Base-by-base conservation (phyloP, 2,888 invertebrate species). In the Cantharis rufa region DNA sequence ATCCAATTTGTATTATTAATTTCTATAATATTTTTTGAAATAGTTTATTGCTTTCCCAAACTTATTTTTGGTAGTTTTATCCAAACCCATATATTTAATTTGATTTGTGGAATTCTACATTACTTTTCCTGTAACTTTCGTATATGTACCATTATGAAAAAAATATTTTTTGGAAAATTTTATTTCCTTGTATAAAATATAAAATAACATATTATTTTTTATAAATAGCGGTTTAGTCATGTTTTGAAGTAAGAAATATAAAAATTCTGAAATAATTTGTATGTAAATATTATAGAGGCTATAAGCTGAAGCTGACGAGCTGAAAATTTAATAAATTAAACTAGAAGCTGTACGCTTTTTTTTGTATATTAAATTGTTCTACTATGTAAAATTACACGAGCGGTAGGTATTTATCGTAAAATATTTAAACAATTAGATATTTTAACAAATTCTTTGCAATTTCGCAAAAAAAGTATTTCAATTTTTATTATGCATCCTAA, bases 401-500 rank as follows among this genome's bases (percentile, higher is more conserved):
- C 48, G 48, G 48, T 48, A 48, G 48, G 48, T 76, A 75, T 69
- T 71, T 72, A 72, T 72, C 69, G 61, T 72, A 62, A 48, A 77
- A 77, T 75, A 69, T 71, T 32, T 73, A 76, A 79, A 79, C 73
- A 77, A 74, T 77, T 78, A 78, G 71, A 77, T 73, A 73, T 66
- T 63, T 48, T 61, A 77, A 77, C 77, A 77, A 77, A 72, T 66
- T 66, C 28, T 62, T 62, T 64, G 66, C 70, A 64, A 77, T 70
- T 48, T 66, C 69, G 69, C 76, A 70, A 76, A 48, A 48, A 48
- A 76, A 76, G 63, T 66, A 69, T 72, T 70, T 68, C 76, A 69
- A 48, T 48, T 48, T 76, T 69, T 62, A 62, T 64, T 77, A 73
- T 72, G 62, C 69, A 69, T 28, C 62, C 72, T 69, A 74, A 16